phyloP scores from a whole-genome alignment of 2,888 invertebrate species.

The Phyllotreta cruciferae region DNA sequence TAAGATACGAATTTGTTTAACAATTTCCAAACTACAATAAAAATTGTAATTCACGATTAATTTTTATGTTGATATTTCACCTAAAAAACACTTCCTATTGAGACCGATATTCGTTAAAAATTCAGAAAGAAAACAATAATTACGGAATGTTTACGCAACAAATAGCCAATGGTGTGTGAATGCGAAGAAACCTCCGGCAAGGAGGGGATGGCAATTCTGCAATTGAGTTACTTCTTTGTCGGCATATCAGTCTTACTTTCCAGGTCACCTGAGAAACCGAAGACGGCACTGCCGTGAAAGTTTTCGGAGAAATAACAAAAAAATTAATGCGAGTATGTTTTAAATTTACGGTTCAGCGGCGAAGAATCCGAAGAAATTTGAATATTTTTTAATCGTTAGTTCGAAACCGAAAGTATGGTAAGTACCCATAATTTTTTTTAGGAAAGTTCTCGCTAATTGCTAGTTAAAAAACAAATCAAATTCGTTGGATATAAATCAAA shows the following conservation, averaged over 20 bases:
- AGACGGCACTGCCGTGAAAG: slow-evolving; percentile 7
- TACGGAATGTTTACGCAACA: slow-evolving; percentile 11
- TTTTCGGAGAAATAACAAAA: slow-evolving; percentile 6
- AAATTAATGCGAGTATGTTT: background rate
- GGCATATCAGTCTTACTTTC: slow-evolving; percentile 13
- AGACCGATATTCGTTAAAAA: background rate
- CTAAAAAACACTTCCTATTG: background rate
- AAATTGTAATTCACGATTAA: background rate
- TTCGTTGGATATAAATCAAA: no score
- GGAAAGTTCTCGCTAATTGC: no score
- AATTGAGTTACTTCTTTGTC: slow-evolving; percentile 1
- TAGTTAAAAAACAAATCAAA: no score
- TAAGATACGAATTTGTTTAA: background rate
- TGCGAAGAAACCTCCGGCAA: background rate
- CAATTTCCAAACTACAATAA: background rate
- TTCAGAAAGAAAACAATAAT: slow-evolving; percentile 3
- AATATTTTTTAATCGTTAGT: no score
- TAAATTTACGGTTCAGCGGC: slow-evolving; percentile 5
- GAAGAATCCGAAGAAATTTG: background rate
- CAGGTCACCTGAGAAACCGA: slow-evolving; percentile 11
- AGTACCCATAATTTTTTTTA: no score
- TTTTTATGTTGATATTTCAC: no score
- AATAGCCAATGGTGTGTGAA: slow-evolving; percentile 7
- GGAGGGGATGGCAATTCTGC: slow-evolving; percentile 12
- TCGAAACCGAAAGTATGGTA: no score